Conservation (phyloP, 2,113 vertebrate genomes). For the Eretmochelys imbricata region DNA sequence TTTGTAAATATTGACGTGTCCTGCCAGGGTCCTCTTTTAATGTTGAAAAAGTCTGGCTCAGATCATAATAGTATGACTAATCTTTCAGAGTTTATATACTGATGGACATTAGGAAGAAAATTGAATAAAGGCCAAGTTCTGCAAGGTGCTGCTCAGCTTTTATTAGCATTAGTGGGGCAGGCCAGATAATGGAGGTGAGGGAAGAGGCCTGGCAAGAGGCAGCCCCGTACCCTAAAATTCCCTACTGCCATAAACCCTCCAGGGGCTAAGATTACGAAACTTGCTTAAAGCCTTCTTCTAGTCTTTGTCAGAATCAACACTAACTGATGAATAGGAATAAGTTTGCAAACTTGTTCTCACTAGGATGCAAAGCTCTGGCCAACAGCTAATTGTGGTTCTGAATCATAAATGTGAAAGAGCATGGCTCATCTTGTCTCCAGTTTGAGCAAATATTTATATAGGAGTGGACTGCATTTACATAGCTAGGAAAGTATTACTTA, state of each 20-base stretch:
- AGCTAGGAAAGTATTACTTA: not conserved
- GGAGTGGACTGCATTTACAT: not conserved
- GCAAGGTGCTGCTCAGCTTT: not conserved
- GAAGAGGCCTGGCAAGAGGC: not conserved
- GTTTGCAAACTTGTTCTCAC: not conserved
- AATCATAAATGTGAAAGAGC: not conserved
- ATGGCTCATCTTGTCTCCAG: rapidly evolving
- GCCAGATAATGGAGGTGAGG: not conserved
- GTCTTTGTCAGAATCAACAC: not conserved
- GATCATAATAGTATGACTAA: not conserved
- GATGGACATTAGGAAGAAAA: not conserved
- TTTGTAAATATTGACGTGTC: not conserved
- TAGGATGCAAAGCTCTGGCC: not conserved
- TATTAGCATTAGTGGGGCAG: not conserved
- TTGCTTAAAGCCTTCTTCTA: not conserved
- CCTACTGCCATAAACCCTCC: not conserved
- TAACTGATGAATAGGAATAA: not conserved
- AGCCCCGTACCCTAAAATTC: not conserved
- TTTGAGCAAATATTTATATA: not conserved
- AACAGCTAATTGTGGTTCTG: not conserved
- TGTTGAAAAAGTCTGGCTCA: not conserved
- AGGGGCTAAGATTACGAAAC: not conserved
- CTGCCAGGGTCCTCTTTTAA: not conserved
- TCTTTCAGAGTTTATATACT: not conserved
- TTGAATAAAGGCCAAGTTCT: not conserved